Percentiles rank a stretch among this genome's conserved stretches.
phyloP scores from a whole-genome alignment of 1,140 invertebrate species.

The Mycetomoellerius zeteki region DNA sequence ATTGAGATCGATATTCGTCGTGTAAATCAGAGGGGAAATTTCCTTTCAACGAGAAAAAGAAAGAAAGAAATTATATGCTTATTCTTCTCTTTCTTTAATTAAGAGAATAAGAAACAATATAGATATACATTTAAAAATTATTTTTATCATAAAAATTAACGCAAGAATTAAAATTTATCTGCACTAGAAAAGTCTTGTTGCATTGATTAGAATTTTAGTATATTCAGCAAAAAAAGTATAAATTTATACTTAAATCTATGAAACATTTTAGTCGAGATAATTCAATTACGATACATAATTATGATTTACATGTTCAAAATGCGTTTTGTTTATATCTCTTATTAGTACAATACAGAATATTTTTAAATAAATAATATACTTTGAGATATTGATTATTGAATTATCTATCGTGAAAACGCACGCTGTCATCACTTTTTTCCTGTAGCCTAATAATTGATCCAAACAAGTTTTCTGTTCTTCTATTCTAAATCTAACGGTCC shows the following conservation, averaged over 20 bases:
- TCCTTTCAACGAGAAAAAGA: conserved; percentile 1
- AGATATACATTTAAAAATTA: neutral
- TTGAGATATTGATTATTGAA: neutral
- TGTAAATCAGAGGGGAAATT: neutral
- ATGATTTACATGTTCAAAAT: no score
- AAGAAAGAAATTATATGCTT: neutral
- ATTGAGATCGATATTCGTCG: conserved; percentile 23
- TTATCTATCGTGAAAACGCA: neutral
- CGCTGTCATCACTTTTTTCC: neutral
- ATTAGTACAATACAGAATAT: no score
- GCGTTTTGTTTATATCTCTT: no score
- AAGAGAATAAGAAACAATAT: neutral
- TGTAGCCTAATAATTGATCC: neutral
- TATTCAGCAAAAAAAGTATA: no score
- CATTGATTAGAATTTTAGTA: no score
- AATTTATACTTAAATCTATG: no score
- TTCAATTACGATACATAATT: no score
- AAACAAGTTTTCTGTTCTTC: conserved; percentile 11
- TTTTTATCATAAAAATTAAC: neutral
- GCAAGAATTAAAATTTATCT: neutral
- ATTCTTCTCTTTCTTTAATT: neutral
- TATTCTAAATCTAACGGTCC: neutral
- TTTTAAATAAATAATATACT: neutral
- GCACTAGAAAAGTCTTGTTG: no score
- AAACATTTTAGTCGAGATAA: no score